Base-by-base conservation (phyloP, 2,888 invertebrate genomes). In the Diplazon laetatorius region DNA sequence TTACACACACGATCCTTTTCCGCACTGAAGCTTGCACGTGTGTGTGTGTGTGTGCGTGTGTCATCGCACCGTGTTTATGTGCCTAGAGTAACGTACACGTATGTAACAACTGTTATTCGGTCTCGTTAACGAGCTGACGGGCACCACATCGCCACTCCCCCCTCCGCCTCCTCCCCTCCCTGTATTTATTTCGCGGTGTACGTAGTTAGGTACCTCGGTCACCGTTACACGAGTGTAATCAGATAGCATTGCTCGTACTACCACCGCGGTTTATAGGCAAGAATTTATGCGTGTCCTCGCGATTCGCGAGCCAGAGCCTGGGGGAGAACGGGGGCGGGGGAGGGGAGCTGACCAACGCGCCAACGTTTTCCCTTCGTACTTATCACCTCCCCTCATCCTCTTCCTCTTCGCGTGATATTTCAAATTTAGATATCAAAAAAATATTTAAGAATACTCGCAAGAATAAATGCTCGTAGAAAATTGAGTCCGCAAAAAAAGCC, bases 211-310 rank as follows among this genome's bases (percentile, higher is more conserved):
- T 78, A 78, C 68, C 66, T 65, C 63, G 59, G 63, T 72, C 59
- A 63, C 50, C 50, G 65, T 68, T 73, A 73, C 72, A 69, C 69
- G 62, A 25, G 70, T 76, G 80, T 81, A 81, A 81, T 81, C 80
- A 81, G 80, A 81, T 81, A 78, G 76, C 80, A 73, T 81, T 79
- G 80, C 81, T 70, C 73, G 73, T 73, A 62, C 72, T 66, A 60
- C 68, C 76, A 48, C 80, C n/a, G n/a, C n/a, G n/a, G 77, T 80
- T 80, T 80, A 74, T 74, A 74, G 70, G 57, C 73, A 73, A 80
- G 76, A 76, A 76, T 76, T 79, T 79, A 79, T 79, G 75, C 76
- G 42, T 42, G n/a, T n/a, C n/a, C 69, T 57, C 60, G 71, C 39
- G 60, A 57, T 30, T 60, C 44, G n/a, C 46, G 57, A 44, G 22